Evolutionary conservation across 2,888 invertebrate species (phyloP).

Genomic region (Deladenus siricidicola): DNA sequence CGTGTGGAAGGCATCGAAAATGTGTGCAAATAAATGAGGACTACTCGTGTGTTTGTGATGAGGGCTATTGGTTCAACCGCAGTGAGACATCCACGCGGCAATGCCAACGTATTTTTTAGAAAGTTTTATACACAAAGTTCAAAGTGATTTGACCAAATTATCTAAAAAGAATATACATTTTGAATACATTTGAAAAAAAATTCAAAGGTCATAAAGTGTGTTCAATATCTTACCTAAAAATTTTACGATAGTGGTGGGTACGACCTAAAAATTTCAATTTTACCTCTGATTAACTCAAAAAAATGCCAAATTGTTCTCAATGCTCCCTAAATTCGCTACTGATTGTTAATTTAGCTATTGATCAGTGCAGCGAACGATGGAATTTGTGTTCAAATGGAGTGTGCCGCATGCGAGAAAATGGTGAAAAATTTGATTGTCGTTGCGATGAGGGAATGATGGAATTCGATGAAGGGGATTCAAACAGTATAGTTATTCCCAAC

Average conservation of each 20-base stretch:
- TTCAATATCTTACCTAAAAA: too few relatives aligned
- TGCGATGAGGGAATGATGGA: not conserved
- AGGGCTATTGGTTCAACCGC: not conserved
- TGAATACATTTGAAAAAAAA: too few relatives aligned
- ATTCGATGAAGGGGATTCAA: not conserved
- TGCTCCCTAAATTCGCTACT: too few relatives aligned
- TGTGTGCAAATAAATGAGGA: not conserved
- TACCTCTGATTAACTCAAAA: too few relatives aligned
- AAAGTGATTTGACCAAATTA: too few relatives aligned
- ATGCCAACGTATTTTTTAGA: conserved; percentile 6
- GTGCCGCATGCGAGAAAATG: not conserved
- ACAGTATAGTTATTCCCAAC: conserved; percentile 3
- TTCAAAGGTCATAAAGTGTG: too few relatives aligned
- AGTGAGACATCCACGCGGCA: not conserved
- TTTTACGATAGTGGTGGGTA: too few relatives aligned
- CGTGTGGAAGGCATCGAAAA: not conserved
- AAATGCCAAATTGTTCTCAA: too few relatives aligned
- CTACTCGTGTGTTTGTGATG: conserved; percentile 1
- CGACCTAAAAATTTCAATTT: too few relatives aligned
- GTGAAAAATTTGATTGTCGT: not conserved
- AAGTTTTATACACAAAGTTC: too few relatives aligned
- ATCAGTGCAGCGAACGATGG: not conserved
- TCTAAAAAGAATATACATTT: too few relatives aligned
- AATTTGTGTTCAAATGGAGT: conserved; percentile 1
- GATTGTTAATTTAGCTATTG: conserved; percentile 4